Evolutionary conservation across 2,797 vertebrate genomes (phyloP), one percentile per base, ranked within the genome.

Genomic region (Propithecus perrieri): DNA sequence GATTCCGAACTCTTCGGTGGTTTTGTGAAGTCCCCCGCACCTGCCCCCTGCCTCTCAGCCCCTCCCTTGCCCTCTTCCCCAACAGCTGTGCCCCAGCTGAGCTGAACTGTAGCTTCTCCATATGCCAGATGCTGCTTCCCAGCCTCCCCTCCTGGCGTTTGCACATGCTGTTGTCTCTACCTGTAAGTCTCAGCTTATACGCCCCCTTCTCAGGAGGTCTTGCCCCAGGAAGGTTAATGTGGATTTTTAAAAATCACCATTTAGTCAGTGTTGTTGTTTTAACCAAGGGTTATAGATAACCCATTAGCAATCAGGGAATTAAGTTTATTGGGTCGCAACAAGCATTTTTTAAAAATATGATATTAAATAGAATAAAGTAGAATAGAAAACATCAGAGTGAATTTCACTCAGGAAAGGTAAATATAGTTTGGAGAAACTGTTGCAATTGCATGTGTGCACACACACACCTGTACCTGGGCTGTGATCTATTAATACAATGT

Each of bases 261-360:
- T 55, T 28, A n/a, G 13, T 89, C 67, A 72, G 17, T 22, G 59
- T 69, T 28, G 2, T 35, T 85, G n/a, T 26, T 41, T 80, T 50
- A 95, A 71, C 63, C 24, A 61, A 79, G 30, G 9, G 46, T 28
- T 75, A 59, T n/a, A 35, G 5, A 30, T 18, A 55, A 72, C n/a
- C 46, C 61, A 1, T 46, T 59, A 59, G 30, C 35, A 5, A 93
- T 74, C 20, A 9, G 50, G 30, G 13, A 24, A 80, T 83, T n/a
- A n/a, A 14, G 41, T 57, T 30, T 43, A 72, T 38, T 85, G 67
- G n/a, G 53, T 26, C 71, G 28, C 20, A 41, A 71, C 41, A 14
- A 63, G 33, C 46, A 80, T 59, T 92, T 94, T 89, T 38, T 53
- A 17, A 78, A 28, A 83, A 50, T 41, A 75, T n/a, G 24, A 83